A percentile compares a stretch with the other conserved stretches of the same genome.
Conservation (phyloP, 1,140 invertebrate genomes). For the Leptinotarsa defecta region DNA sequence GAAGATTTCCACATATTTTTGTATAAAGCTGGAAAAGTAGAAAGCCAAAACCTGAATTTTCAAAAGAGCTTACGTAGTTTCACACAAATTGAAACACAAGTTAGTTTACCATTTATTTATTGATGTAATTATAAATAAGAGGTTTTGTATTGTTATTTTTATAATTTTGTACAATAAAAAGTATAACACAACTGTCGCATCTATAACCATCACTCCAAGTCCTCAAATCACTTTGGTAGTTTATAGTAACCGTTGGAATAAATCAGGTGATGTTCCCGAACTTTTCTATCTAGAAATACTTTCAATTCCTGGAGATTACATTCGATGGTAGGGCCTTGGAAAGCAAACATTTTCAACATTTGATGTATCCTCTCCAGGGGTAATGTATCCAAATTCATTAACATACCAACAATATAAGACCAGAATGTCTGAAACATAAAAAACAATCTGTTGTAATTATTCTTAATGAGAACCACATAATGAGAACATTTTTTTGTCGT, state of each 20-base stretch:
- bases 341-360: slow-evolving; percentile 96
- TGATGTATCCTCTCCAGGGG: slow-evolving; percentile 93
- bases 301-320: slow-evolving; percentile 86
- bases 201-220: not conserved
- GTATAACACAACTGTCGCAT: not conserved
- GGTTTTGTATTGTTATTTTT: not conserved
- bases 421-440: slow-evolving; percentile 74
- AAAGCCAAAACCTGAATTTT: no score
- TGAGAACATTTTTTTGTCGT: no score
- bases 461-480: no score
- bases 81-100: no score
- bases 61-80: no score
- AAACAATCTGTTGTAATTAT: slow-evolving; percentile 1
- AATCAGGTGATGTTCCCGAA: slow-evolving; percentile 84
- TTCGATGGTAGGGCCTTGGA: slow-evolving; percentile 83
- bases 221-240: slow-evolving; percentile 68
- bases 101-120: not conserved
- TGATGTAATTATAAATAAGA: not conserved
- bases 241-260: slow-evolving; percentile 86
- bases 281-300: slow-evolving; percentile 91
- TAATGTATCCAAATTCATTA: slow-evolving; percentile 92
- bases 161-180: not conserved
- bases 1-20: no score
- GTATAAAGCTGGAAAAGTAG: no score
- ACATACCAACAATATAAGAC: slow-evolving; percentile 96